Evolutionary conservation across 2,113 vertebrate species (phyloP), one percentile per base, ranked within the genome.

Genomic region (Mugil cephalus): DNA sequence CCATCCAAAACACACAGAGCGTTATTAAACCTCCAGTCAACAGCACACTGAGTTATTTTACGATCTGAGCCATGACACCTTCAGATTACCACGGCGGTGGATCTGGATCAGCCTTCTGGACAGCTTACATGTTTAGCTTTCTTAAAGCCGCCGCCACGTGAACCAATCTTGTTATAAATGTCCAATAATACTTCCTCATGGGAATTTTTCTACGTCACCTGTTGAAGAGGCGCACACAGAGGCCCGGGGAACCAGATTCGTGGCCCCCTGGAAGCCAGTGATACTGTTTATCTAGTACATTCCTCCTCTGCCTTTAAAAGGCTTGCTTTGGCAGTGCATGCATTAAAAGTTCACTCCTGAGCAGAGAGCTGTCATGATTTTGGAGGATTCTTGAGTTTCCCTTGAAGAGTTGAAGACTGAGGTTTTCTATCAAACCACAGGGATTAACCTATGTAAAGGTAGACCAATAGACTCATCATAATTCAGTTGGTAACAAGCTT

Each of bases 241-340:
- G 69, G 67, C 50, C 54, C 64, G 14, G 55, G 34, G 42, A 85
- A 59, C 67, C 79, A 80, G 76, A 86, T 85, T 84, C 89, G 83
- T 80, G 74, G 85, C 80, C 87, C 75, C 53, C 56, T 73, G 53
- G 83, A 87, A 91, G 69, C 75, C 78, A 59, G 50, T 59, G 76
- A 66, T 69, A 66, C 83, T 91, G 87, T 93, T 92, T 92, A 84
- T 82, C 76, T 89, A 70, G 74, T 73, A 83, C 90, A 91, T 93
- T 93, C 89, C 83, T 88, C 53, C 75, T 69, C 74, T 83, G 69
- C 77, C 71, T 79, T 79, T 89, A 87, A 88, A 92, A 91, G 87
- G 87, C 84, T 94, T 92, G 79, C 87, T 84, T 94, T 93, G 92
- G 91, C 88, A 78, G 74, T 61, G 53, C 53, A 74, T 10, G 30